phyloP scores from a whole-genome alignment of 2,888 invertebrate species.

The Spodoptera picta region DNA sequence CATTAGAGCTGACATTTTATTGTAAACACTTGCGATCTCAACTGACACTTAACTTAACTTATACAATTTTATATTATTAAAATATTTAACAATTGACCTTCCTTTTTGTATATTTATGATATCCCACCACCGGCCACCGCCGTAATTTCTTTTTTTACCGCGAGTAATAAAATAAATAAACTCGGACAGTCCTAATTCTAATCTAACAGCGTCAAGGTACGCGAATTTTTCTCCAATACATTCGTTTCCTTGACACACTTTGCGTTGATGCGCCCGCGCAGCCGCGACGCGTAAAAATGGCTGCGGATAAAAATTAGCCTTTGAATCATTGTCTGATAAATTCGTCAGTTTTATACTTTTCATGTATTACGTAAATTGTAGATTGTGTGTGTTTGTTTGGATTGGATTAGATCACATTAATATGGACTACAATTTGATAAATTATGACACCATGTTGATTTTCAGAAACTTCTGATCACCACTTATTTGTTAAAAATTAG shows the following conservation, averaged over 20 bases:
- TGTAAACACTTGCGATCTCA: constrained; percentile 26
- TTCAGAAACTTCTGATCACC: constrained; percentile 13
- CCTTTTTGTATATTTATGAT: constrained; percentile 31
- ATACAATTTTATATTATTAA: constrained; percentile 11
- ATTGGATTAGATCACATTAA: constrained; percentile 5
- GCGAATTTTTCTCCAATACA: constrained; percentile 84
- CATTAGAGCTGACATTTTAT: constrained; percentile 2
- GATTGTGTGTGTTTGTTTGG: constrained; percentile 10
- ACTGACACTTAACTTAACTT: constrained; percentile 12
- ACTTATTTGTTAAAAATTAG: constrained; percentile 6
- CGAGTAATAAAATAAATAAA: constrained; percentile 73
- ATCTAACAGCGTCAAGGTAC: constrained; percentile 79
- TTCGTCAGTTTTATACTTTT: constrained; percentile 36
- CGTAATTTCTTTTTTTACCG: constrained; percentile 57
- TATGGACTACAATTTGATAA: constrained; percentile 4
- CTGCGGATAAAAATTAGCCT: constrained; percentile 51
- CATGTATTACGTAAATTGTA: constrained; percentile 29
- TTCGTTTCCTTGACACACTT: constrained; percentile 82
- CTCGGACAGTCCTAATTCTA: constrained; percentile 82
- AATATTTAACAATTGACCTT: constrained; percentile 40
- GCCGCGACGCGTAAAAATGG: constrained; percentile 67
- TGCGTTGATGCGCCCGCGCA: constrained; percentile 72
- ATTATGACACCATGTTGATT: constrained; percentile 3
- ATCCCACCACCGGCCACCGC: constrained; percentile 32
- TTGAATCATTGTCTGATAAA: constrained; percentile 54